phyloP scores from a whole-genome alignment of 2,797 vertebrate genomes.

The Betta splendens region DNA sequence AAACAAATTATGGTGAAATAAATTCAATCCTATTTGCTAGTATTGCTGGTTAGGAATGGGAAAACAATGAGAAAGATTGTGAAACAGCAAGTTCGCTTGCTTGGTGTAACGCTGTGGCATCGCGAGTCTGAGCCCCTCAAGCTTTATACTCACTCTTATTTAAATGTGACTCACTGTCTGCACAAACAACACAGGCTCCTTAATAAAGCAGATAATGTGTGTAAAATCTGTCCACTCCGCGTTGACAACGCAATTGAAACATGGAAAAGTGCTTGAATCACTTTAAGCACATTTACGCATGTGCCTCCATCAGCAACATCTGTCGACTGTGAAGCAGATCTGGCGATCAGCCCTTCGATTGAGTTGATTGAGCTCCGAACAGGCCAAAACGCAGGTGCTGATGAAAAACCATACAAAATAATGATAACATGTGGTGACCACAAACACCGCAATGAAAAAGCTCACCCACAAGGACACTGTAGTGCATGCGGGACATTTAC shows the following conservation, averaged over 20 bases:
- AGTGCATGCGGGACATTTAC: conserved; percentile 2
- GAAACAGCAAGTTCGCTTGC: background rate
- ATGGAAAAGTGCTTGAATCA: conserved; percentile 9
- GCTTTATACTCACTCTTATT: conserved; percentile 10
- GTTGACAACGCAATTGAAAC: conserved; percentile 23
- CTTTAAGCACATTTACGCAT: conserved; percentile 14
- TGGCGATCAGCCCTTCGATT: conserved; percentile 15
- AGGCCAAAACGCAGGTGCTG: conserved; percentile 19
- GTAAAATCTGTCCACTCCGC: background rate
- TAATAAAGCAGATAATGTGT: conserved; percentile 12
- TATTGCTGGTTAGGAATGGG: background rate
- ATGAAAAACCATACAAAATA: conserved; percentile 3
- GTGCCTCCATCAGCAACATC: conserved; percentile 4
- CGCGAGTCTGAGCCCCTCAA: background rate
- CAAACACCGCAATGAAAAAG: background rate
- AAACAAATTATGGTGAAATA: background rate
- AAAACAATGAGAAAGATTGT: conserved; percentile 12
- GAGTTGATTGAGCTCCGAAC: conserved; percentile 17
- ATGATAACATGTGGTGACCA: conserved; percentile 4
- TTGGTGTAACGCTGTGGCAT: background rate
- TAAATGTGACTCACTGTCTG: conserved; percentile 10
- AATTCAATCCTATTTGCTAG: background rate
- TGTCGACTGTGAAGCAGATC: conserved; percentile 20
- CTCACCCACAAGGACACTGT: background rate
- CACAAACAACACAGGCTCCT: conserved; percentile 7